Evolutionary conservation across 2,888 invertebrate genomes (phyloP), one percentile per base, ranked within the genome.

Genomic region (Listrodromus nycthemerus): DNA sequence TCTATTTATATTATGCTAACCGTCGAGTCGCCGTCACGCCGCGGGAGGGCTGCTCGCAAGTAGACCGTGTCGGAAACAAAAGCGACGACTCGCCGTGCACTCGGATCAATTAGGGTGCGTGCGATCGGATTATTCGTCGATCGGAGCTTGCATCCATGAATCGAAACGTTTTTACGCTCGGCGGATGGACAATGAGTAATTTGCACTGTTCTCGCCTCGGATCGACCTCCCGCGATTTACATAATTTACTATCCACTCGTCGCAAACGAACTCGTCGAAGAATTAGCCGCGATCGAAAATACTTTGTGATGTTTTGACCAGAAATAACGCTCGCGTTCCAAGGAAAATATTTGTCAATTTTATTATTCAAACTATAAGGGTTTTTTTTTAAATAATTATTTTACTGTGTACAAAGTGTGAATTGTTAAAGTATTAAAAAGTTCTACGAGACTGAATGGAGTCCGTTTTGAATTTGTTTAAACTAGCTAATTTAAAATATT

Each of bases 61-160:
- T 77, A 82, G 82, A 82, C 82, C 82, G 67, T 77, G 77, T 61
- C 71, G 58, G 71, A 77, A 76, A 82, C 82, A 77, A 82, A 82
- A 82, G 82, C 67, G n/a, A 37, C 50, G 37, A 37, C 8, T 69
- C 52, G 50, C 16, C 69, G 19, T 27, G 5, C 24, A 13, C 24
- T 27, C 58, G 58, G 16, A 27, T 58, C 27, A 24, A 61, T 61
- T 61, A 61, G 61, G 61, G 30, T 61, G 61, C 30, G 61, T 61
- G 61, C 61, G 41, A 61, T 61, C 61, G 27, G 55, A 30, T 61
- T 30, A 61, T 61, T 61, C 61, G 30, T 61, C 61, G 30, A 61
- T 61, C 61, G 41, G 4, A 61, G 16, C n/a, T 61, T 13, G 30
- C 30, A 6, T 61, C n/a, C 5, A 61, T 30, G 30, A n/a, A 61